Evolutionary conservation across 2,888 invertebrate genomes (phyloP).

Genomic region (Leptopilina syphax): DNA sequence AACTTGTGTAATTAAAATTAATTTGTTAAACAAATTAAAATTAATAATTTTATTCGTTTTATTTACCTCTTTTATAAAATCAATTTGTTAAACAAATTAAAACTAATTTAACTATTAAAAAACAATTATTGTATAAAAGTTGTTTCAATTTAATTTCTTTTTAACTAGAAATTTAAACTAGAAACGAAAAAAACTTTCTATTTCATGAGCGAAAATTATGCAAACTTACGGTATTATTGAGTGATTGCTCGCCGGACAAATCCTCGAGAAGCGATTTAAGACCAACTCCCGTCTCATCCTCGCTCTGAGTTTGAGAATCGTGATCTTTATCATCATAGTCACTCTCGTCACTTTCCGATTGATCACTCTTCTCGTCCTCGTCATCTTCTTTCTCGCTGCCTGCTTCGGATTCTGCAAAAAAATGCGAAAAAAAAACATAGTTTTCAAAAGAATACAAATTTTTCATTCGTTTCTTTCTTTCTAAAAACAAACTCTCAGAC

Average conservation of each 20-base stretch:
- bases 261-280: constrained; percentile 81
- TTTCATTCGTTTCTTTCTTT: not conserved
- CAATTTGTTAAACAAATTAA: too few relatives aligned
- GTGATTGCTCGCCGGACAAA: constrained; percentile 71
- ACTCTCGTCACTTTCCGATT: constrained; percentile 66
- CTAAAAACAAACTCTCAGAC: constrained; percentile 64
- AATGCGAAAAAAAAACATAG: too few relatives aligned
- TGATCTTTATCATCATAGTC: constrained; percentile 72
- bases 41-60: too few relatives aligned
- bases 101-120: too few relatives aligned
- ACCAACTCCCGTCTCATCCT: constrained; percentile 78
- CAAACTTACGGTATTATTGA: constrained; percentile 24
- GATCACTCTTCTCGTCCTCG: constrained; percentile 68
- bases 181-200: too few relatives aligned
- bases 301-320: constrained; percentile 71
- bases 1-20: too few relatives aligned
- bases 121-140: too few relatives aligned
- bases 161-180: too few relatives aligned
- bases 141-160: too few relatives aligned
- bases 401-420: constrained; percentile 61
- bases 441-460: not conserved
- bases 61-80: too few relatives aligned
- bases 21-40: too few relatives aligned
- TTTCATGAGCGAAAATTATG: not conserved
- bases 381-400: constrained; percentile 69